phyloP scores from a whole-genome alignment of 2,113 vertebrate genomes.

The Picathartes gymnocephalus region DNA sequence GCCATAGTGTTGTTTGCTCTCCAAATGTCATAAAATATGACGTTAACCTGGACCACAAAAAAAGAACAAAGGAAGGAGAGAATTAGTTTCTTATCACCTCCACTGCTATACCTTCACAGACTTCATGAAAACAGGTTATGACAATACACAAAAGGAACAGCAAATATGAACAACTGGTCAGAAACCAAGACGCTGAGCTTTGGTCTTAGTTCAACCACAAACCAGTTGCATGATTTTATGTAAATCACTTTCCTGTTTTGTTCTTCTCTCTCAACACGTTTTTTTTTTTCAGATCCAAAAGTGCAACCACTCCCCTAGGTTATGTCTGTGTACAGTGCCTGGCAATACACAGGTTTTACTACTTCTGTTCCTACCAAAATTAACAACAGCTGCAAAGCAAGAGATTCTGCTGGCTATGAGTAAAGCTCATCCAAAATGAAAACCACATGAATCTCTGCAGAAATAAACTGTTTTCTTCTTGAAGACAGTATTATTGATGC shows the following conservation, averaged over 20 bases:
- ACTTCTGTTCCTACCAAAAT: not conserved
- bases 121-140: not conserved
- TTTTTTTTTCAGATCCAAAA: not conserved
- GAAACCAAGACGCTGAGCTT: not conserved
- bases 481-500: not conserved
- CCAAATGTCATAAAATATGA: not conserved
- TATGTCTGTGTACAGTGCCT: not conserved
- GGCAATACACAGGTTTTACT: not conserved
- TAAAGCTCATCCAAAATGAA: not conserved
- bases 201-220: not conserved
- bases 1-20: not conserved
- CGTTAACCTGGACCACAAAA: not conserved
- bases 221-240: not conserved
- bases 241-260: not conserved
- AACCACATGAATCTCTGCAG: not conserved
- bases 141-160: not conserved
- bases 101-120: not conserved
- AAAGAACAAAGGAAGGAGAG: not conserved
- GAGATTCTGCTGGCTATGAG: not conserved
- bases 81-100: not conserved
- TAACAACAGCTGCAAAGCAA: not conserved
- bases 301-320: not conserved
- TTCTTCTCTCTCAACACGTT: not conserved
- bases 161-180: not conserved
- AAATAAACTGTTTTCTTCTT: not conserved